Conservation (phyloP, 2,888 invertebrate genomes). For the Artemia sinica region DNA sequence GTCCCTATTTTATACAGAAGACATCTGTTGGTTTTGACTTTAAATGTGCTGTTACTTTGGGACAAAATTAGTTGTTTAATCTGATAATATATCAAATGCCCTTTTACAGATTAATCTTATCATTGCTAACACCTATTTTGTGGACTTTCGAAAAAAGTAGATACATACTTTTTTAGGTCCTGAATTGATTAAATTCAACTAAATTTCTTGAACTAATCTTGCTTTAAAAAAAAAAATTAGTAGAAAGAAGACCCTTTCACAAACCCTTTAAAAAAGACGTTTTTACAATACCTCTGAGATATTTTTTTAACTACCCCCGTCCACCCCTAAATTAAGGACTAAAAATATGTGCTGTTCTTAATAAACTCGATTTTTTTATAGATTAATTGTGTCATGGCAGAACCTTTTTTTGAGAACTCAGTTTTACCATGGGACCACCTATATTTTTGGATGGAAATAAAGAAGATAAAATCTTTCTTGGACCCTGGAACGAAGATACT, state of each 20-base stretch:
- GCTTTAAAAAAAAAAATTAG: constrained; percentile 17
- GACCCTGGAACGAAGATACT: constrained; percentile 37
- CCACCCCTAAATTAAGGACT: background rate
- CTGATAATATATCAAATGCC: too few species aligned
- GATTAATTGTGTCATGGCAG: constrained; percentile 55
- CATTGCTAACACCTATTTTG: too few species aligned
- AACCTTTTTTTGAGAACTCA: constrained; percentile 64
- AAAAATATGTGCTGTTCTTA: background rate
- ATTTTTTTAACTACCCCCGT: too few species aligned
- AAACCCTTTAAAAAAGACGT: constrained; percentile 22
- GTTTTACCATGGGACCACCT: constrained; percentile 85
- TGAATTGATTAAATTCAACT: background rate
- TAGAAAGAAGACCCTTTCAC: constrained; percentile 27
- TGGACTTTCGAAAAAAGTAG: too few species aligned
- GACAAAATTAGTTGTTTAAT: too few species aligned
- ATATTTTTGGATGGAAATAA: constrained; percentile 51
- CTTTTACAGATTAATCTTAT: too few species aligned
- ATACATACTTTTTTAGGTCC: constrained; percentile 11
- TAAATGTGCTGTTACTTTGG: too few species aligned
- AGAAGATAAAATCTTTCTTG: constrained; percentile 37
- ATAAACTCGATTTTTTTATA: constrained; percentile 26
- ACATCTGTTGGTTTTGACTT: too few species aligned
- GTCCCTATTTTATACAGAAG: too few species aligned
- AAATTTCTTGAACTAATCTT: background rate
- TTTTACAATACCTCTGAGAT: too few species aligned